Evolutionary conservation across 1,140 invertebrate genomes (phyloP), one percentile per base, ranked within the genome.

Genomic region (Drosophila trapezifrons): DNA sequence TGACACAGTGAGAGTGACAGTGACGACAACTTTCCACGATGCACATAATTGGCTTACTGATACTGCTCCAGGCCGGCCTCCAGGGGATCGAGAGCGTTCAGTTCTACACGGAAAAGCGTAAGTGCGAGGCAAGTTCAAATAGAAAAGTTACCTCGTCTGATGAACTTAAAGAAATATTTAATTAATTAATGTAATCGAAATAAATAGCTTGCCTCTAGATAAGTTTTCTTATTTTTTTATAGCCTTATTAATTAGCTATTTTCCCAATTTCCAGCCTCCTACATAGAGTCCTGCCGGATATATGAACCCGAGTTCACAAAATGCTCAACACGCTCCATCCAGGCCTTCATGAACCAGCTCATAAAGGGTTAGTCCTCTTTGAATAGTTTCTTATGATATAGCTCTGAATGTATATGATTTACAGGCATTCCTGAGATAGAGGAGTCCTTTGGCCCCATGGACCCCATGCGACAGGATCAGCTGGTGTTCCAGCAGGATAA

Each of bases 231-330:
- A 38, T 62, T 66, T 32, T 27, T 12, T 6, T 46, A 8, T 15
- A 18, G n/a, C 10, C 25, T 4, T 35, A 37, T 46, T 42, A 42
- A 47, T 43, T 0, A 9, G 7, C 3, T 18, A 22, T 22, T n/a
- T 42, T 0, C 5, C 47, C 4, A 8, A 12, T 10, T 93, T 94
- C 77, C 90, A 95, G 94, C 94, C 10, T 87, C 92, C 80, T 95
- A 93, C 77, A 93, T 95, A 25, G 93, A 94, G 82, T 94, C 94
- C 58, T 95, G 94, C 80, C 91, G 92, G 47, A 94, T 93, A 91
- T 93, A 93, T 75, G 93, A 94, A 86, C 93, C 93, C 20, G 92
- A 93, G 57, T 95, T 95, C 64, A 92, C 93, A 15, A 94, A 94
- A 63, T 95, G 94, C 85, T 95, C 94, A 10, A 93, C 93, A 2